These are phyloP conservation scores for Sylvia borin DNA, from an alignment of 2,797 vertebrate genomes.

Conservation along the genomic window DNA sequence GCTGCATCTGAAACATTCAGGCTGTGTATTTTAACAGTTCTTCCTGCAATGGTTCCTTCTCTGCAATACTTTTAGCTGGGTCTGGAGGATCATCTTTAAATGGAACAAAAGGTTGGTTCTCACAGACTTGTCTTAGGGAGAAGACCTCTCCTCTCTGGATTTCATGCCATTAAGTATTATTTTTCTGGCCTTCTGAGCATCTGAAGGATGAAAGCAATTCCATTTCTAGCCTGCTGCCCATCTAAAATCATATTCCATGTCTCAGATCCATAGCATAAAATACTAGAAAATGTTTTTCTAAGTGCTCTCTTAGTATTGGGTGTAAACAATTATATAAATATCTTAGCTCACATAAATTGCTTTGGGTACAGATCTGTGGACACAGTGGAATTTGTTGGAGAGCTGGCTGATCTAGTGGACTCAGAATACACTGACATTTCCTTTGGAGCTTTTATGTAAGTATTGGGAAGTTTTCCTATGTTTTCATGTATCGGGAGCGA, in stretches of 20 bases:
- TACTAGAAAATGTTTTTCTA: constrained; percentile 82
- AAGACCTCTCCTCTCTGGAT: constrained; percentile 87
- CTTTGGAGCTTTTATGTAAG: constrained; percentile 77
- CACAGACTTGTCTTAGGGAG: constrained; percentile 88
- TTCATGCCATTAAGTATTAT: constrained; percentile 83
- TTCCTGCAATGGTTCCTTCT: constrained; percentile 85
- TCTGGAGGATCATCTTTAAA: constrained; percentile 80
- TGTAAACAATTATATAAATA: constrained; percentile 88
- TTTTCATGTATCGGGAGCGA: constrained; percentile 68
- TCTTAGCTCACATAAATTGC: constrained; percentile 84
- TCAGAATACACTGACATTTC: constrained; percentile 75
- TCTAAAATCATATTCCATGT: constrained; percentile 74
- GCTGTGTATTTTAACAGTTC: constrained; percentile 84
- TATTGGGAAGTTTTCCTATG: constrained; percentile 82
- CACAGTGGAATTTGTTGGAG: constrained; percentile 61
- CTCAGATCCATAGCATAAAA: constrained; percentile 73
- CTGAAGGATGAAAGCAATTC: constrained; percentile 78
- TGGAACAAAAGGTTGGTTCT: constrained; percentile 85
- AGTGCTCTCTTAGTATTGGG: constrained; percentile 85
- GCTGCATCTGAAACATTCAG: constrained; percentile 91
- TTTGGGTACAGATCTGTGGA: constrained; percentile 82
- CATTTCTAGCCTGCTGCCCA: constrained; percentile 78
- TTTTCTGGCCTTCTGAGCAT: constrained; percentile 79
- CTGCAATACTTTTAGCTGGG: constrained; percentile 70
- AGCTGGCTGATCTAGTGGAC: constrained; percentile 76